Conservation (phyloP, 2,888 invertebrate genomes). For the Spisula subtruncata region DNA sequence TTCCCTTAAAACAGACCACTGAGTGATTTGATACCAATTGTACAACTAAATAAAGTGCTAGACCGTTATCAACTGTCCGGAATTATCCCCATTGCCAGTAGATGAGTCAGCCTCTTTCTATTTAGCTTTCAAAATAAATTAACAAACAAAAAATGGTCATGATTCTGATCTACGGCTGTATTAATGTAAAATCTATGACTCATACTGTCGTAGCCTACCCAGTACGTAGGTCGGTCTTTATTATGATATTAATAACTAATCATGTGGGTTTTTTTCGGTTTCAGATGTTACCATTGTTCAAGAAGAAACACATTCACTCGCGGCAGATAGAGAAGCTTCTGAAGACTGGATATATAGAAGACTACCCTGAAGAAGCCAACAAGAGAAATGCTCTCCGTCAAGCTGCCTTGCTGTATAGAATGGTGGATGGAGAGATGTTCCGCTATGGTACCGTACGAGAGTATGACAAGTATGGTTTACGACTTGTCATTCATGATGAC, state of each 20-base stretch:
- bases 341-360: constrained; percentile 40
- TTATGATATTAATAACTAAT: too few relatives aligned
- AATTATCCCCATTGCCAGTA: too few relatives aligned
- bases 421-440: constrained; percentile 61
- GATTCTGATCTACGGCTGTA: too few relatives aligned
- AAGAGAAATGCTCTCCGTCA: constrained; percentile 67
- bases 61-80: too few relatives aligned
- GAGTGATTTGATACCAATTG: too few relatives aligned
- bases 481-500: constrained; percentile 66
- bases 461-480: constrained; percentile 56
- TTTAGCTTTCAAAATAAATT: neutral
- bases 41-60: too few relatives aligned
- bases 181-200: too few relatives aligned
- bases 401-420: constrained; percentile 48
- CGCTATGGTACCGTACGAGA: constrained; percentile 63
- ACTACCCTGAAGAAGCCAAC: constrained; percentile 53
- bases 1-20: too few relatives aligned
- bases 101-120: too few relatives aligned
- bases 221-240: too few relatives aligned
- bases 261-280: constrained; percentile 18
- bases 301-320: constrained; percentile 58
- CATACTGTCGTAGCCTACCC: too few relatives aligned
- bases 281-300: constrained; percentile 57
- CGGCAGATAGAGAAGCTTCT: constrained; percentile 55
- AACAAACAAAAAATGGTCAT: neutral